Base-by-base conservation (phyloP, 2,888 invertebrate species). In the Drosophila ezoana region DNA sequence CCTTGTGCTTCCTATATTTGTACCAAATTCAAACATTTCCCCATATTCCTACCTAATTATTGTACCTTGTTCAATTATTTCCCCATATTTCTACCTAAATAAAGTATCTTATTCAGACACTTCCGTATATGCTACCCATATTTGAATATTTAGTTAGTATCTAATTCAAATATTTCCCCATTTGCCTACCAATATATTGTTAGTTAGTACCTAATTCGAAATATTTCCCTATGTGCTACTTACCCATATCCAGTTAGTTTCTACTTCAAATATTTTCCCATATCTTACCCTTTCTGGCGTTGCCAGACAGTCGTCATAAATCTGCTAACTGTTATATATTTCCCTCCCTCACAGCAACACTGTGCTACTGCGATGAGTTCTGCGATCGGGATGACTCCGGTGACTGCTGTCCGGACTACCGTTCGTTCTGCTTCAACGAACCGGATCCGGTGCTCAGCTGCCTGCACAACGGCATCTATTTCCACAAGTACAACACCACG, bases 281-380 rank as follows among this genome's bases (percentile, higher is more conserved):
- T 28, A 28, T 28, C 28, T 8, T 0, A 8, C 2, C 8, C 8
- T 9, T 20, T 5, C 20, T 18, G 41, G 11, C 0, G 18, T 16
- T 32, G 5, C 3, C 28, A 28, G 28, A 28, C 28, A 28, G 28
- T 28, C 28, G 2, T 28, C 2, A 28, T 10, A 43, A 20, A 14
- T 38, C 4, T 33, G 10, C 1, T 14, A 44, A 38, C 13, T 41
- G 23, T 47, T 33, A 1, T 14, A 14, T 4, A 16, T 32, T 32
- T 5, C 28, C 5, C 11, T 28, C 28, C 8, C 2, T 28, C 74
- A 10, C 89, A 95, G 97, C 95, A 69, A 97, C 98, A 0, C 91
- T 96, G 13, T 99, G 99, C 92, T 99, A 99, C 92, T 99, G 99
- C 92, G 99, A 99, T 92, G 94, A 96, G 77, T 98, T 98, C 93